Evolutionary conservation across 1,140 invertebrate species (phyloP).

Genomic region (Camponotus floridanus): DNA sequence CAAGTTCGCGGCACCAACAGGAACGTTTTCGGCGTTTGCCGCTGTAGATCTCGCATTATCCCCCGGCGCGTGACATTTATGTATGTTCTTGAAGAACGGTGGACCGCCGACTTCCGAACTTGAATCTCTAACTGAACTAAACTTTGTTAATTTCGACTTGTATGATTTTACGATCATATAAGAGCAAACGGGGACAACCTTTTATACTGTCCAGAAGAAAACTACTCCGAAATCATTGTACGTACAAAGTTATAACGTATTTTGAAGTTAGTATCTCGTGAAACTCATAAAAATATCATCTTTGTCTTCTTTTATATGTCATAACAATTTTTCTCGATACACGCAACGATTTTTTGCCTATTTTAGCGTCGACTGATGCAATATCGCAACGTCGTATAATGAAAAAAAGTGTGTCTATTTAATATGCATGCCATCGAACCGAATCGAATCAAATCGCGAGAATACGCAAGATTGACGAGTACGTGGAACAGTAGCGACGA

Average conservation of each 20-base stretch:
- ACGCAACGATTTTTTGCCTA: neutral
- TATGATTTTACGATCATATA: constrained; percentile 23
- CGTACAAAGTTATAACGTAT: neutral
- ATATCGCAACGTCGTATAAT: neutral
- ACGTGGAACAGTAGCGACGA: constrained; percentile 42
- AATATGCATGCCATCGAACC: neutral
- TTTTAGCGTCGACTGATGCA: neutral
- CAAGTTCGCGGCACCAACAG: constrained; percentile 33
- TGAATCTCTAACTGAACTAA: constrained; percentile 43
- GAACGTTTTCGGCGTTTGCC: constrained; percentile 55
- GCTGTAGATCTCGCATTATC: constrained; percentile 53
- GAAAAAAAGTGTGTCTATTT: neutral
- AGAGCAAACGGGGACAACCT: neutral
- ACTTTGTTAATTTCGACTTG: constrained; percentile 53
- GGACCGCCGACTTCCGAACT: constrained; percentile 46
- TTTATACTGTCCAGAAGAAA: neutral
- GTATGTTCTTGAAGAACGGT: constrained; percentile 43
- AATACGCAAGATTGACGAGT: constrained; percentile 26
- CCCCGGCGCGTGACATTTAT: constrained; percentile 47
- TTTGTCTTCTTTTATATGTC: neutral
- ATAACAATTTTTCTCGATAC: neutral
- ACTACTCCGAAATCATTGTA: neutral
- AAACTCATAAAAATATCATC: neutral
- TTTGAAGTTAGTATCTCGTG: neutral
- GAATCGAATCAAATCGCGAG: neutral